A percentile compares a stretch with the other conserved stretches of the same genome.
Conservation (phyloP, 1,140 invertebrate genomes). For the Ceratosolen fusciceps region DNA sequence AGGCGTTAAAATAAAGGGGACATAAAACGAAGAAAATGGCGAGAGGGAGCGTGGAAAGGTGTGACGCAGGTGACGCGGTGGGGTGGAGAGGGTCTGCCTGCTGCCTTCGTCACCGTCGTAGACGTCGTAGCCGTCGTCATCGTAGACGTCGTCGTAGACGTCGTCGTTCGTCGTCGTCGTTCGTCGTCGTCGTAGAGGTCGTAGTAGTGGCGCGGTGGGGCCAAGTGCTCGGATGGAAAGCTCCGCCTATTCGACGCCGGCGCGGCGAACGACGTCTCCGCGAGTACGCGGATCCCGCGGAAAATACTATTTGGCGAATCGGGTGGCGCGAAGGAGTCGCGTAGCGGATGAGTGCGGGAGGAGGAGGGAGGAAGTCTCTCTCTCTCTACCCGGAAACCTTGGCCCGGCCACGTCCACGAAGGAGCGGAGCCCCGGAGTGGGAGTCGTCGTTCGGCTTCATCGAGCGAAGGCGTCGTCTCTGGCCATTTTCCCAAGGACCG, state of each 20-base stretch:
- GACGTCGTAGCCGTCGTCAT: too few relatives aligned
- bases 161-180: not conserved
- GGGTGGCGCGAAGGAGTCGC: conserved; percentile 58
- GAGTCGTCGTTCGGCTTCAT: conserved; percentile 9
- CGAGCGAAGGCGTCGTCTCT: conserved; percentile 6
- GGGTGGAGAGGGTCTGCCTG: not conserved
- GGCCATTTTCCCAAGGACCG: not conserved
- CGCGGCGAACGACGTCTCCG: conserved; percentile 35
- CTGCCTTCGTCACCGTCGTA: too few relatives aligned
- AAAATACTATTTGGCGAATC: conserved; percentile 45
- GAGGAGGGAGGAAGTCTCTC: too few relatives aligned
- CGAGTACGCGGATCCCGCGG: conserved; percentile 38
- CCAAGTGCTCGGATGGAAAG: conserved; percentile 45
- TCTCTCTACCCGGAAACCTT: conserved; percentile 1
- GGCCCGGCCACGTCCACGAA: not conserved
- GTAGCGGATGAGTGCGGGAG: too few relatives aligned
- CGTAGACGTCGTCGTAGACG: not conserved
- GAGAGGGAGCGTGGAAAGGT: conserved; percentile 30
- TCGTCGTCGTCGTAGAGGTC: not conserved
- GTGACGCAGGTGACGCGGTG: conserved; percentile 17
- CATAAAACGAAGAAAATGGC: conserved; percentile 2
- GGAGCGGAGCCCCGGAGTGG: not conserved
- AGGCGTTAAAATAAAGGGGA: conserved; percentile 16
- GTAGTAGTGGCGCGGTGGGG: not conserved
- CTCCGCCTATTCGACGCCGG: conserved; percentile 37